phyloP scores from a whole-genome alignment of 2,797 vertebrate species.

The Pogoniulus pusillus region DNA sequence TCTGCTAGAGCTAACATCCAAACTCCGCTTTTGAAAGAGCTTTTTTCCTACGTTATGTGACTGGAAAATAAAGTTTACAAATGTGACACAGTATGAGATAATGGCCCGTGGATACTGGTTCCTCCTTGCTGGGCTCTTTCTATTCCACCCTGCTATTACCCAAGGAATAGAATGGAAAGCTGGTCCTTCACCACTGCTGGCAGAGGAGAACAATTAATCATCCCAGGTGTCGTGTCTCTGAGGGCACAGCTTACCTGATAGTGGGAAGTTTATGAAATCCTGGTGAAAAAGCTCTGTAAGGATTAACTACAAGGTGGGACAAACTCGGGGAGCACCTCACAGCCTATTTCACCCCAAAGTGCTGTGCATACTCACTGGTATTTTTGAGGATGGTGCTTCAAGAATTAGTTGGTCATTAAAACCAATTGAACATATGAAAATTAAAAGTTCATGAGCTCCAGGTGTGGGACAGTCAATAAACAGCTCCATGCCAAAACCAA shows the following conservation, averaged over 20 bases:
- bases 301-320: background rate
- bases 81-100: background rate
- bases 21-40: background rate
- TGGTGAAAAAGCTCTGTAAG: background rate
- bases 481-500: background rate
- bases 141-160: background rate
- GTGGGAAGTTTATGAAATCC: background rate
- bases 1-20: background rate
- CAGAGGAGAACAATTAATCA: background rate
- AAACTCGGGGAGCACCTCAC: background rate
- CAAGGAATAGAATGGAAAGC: background rate
- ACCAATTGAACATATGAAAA: background rate
- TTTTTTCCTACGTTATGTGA: background rate
- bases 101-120: background rate
- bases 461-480: background rate
- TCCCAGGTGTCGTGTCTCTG: background rate
- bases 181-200: background rate
- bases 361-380: background rate
- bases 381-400: background rate
- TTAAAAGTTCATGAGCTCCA: background rate
- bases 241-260: background rate
- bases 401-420: background rate
- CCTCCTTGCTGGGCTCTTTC: background rate
- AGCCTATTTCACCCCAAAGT: background rate
- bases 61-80: constrained; percentile 32